phyloP scores from a whole-genome alignment of 2,113 vertebrate genomes.

The Acrocephalus arundinaceus region DNA sequence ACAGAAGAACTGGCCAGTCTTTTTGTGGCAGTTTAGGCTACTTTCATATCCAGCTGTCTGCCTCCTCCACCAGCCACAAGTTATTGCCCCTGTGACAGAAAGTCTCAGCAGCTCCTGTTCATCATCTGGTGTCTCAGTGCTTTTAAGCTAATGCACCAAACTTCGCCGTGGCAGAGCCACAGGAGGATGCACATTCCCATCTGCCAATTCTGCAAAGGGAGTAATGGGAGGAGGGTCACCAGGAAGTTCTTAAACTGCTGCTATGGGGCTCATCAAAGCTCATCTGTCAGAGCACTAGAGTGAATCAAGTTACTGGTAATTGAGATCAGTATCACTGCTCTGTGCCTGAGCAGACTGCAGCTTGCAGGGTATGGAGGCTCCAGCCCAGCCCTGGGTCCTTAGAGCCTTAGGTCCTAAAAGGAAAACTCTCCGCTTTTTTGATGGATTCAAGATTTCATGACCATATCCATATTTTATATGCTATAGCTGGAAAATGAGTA shows the following conservation, averaged over 20 bases:
- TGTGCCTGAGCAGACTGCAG: background rate
- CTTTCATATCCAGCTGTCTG: conserved; percentile 51
- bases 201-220: background rate
- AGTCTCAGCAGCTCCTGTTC: conserved; percentile 23
- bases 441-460: conserved; percentile 35
- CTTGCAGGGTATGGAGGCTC: background rate
- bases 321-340: background rate
- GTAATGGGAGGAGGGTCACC: background rate
- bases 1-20: conserved; percentile 41
- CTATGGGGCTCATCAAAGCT: background rate
- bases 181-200: background rate
- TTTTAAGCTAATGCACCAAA: conserved; percentile 54
- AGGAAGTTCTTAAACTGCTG: conserved; percentile 34
- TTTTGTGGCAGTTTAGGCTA: conserved; percentile 48
- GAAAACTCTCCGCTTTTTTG: conserved; percentile 26
- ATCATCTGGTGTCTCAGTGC: conserved; percentile 23
- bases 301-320: conserved; percentile 17
- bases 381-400: background rate
- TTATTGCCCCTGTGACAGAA: conserved; percentile 34
- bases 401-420: background rate
- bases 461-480: conserved; percentile 41
- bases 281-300: conserved; percentile 2
- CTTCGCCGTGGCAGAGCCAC: background rate
- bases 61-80: conserved; percentile 35
- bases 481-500: conserved; percentile 32